Evolutionary conservation across 2,113 vertebrate species (phyloP), one percentile per base, ranked within the genome.

Genomic region (Semicossyphus pulcher): DNA sequence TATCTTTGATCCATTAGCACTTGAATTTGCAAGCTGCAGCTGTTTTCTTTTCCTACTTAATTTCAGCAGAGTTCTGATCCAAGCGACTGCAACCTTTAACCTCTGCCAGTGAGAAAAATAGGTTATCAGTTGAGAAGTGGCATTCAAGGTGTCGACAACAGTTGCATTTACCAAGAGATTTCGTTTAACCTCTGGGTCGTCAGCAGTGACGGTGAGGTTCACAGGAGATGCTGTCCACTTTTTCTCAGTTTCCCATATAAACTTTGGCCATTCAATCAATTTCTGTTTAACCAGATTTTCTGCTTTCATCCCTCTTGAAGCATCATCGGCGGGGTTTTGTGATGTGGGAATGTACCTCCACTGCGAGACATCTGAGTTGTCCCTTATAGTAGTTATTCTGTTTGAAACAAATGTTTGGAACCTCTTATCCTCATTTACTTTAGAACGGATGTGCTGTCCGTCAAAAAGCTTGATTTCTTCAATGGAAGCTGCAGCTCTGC

Each of bases 381-480:
- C 8, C 1, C n/a, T 26, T 10, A 80, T 84, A 4, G 39, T 41
- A 3, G 45, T 21, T 26, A 75, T 4, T 9, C 65, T 45, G 7
- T 81, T 70, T 8, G 75, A 52, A 5, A 65, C 51, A 25, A 79
- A 75, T 15, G 70, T 70, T 23, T 76, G 63, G 25, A 75, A 83
- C 11, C 70, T 58, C 10, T 10, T 14, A 51, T 64, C 60, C 10
- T 72, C 34, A 20, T 80, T 72, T 80, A 80, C 32, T 74, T 73
- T 0, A 70, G 10, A 5, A 83, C 75, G 20, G 58, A 59, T n/a
- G 71, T 66, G 15, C 70, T 79, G 21, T 78, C 78, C 10, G 78
- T 78, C 83, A 69, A 78, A 42, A 85, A 85, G 2, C 0, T 0
- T 6, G 66, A 61, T 0, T 56, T 31, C 12, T 60, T 12, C 3